Evolutionary conservation across 2,888 invertebrate species (phyloP), one percentile per base, ranked within the genome.

Genomic region (Epistrophe eligans): DNA sequence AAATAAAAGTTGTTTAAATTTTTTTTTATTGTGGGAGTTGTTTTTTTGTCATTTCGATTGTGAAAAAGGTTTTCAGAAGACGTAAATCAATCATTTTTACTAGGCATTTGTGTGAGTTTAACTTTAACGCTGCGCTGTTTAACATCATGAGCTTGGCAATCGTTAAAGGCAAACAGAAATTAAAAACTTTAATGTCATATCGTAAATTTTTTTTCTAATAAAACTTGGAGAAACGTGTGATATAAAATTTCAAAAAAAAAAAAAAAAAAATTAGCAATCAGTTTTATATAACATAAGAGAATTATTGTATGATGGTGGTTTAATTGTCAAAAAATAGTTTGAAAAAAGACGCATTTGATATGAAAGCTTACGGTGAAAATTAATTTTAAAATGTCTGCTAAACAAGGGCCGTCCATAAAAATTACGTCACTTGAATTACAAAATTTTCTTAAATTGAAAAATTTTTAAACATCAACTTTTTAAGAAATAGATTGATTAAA

Each of bases 21-120:
- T 32, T n/a, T 60, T 15, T 17, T 62, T 24, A 43, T 0, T 19
- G 70, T 40, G 40, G 55, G 52, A 38, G 24, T 66, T n/a, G 32
- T 66, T 32, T 48, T 7, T 24, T 7, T 38, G 13, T 32, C 6
- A 2, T n/a, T n/a, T n/a, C n/a, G 2, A 24, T 48, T 28, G 4
- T 55, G 19, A 35, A 19, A 66, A 66, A 64, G 17, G 11, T 6
- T 19, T 50, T 28, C 9, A 19, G 4, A 19, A 50, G 35, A 38
- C 7, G 19, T 9, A 6, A 48, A 66, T 66, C 48, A 66, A 66
- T 66, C 66, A 66, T 48, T 35, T 66, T 48, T 19, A 50, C 5
- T 43, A 43, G 40, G 40, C 24, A 28, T 40, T 62, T 62, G 24
- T 43, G 40, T 24, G 62, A 62, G 40, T 40, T 38, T 1, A 7